Conservation (phyloP, 1,140 invertebrate species). For the Conus ventricosus region DNA sequence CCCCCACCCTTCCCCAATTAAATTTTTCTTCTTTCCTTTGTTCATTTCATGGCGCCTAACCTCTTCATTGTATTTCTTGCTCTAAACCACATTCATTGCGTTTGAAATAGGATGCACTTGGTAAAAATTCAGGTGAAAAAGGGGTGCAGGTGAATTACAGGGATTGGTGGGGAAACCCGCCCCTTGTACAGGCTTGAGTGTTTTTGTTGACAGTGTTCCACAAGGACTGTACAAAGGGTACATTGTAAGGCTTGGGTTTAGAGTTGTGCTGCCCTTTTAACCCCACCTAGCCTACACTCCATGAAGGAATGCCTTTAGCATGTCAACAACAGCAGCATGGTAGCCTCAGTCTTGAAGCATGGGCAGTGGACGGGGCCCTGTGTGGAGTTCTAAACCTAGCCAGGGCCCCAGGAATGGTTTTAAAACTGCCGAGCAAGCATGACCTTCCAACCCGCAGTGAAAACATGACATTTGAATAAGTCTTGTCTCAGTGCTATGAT, state of each 20-base stretch:
- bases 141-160: no score
- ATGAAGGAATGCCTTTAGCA: background rate
- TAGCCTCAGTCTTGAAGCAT: background rate
- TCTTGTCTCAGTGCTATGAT: background rate
- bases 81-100: background rate
- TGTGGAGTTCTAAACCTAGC: background rate
- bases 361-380: background rate
- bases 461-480: background rate
- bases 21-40: background rate
- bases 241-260: slow-evolving; percentile 14
- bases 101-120: background rate
- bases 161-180: no score
- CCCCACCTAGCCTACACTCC: background rate
- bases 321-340: background rate
- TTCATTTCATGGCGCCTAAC: background rate
- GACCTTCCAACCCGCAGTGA: background rate
- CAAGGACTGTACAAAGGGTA: slow-evolving; percentile 32
- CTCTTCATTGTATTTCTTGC: background rate
- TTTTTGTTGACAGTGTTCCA: slow-evolving; percentile 34
- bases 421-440: background rate
- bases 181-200: background rate
- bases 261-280: background rate
- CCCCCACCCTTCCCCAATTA: background rate
- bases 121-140: no score
- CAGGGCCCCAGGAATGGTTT: background rate